Conservation (phyloP, 2,888 invertebrate species). For the Cerceris ruficornis region DNA sequence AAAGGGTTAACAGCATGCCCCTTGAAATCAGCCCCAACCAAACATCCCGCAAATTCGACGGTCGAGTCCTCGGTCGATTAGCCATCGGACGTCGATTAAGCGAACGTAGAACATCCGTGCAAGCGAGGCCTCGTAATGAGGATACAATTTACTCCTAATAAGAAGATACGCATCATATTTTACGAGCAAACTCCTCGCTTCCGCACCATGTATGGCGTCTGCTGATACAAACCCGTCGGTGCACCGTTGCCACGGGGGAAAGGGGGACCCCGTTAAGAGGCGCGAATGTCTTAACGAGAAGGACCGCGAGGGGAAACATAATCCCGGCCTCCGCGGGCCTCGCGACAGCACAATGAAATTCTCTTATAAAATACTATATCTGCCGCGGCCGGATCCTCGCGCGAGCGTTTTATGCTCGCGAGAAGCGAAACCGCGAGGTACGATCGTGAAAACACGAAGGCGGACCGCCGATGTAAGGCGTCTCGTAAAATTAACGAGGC, state of each 20-base stretch:
- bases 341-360: conserved; percentile 45
- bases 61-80: conserved; percentile 29
- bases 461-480: conserved; percentile 45
- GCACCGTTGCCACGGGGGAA: conserved; percentile 6
- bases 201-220: conserved; percentile 67
- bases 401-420: conserved; percentile 33
- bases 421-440: conserved; percentile 13
- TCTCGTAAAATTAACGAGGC: conserved; percentile 46
- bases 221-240: conserved; percentile 64
- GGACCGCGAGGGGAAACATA: conserved; percentile 41
- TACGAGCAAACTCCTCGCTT: conserved; percentile 71
- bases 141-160: conserved; percentile 79
- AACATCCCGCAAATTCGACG: conserved; percentile 22
- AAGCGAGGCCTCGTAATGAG: conserved; percentile 70
- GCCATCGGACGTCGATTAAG: conserved; percentile 45
- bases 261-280: conserved; percentile 55
- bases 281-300: conserved; percentile 64
- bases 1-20: too few relatives aligned
- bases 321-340: conserved; percentile 19
- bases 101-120: conserved; percentile 32
- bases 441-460: conserved; percentile 31
- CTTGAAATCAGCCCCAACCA: too few relatives aligned
- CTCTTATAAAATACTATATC: conserved; percentile 35
- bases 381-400: background rate
- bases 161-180: conserved; percentile 79